A percentile compares a stretch with the other conserved stretches of the same genome.
Conservation (phyloP, 2,888 invertebrate genomes). For the Apamea anceps region DNA sequence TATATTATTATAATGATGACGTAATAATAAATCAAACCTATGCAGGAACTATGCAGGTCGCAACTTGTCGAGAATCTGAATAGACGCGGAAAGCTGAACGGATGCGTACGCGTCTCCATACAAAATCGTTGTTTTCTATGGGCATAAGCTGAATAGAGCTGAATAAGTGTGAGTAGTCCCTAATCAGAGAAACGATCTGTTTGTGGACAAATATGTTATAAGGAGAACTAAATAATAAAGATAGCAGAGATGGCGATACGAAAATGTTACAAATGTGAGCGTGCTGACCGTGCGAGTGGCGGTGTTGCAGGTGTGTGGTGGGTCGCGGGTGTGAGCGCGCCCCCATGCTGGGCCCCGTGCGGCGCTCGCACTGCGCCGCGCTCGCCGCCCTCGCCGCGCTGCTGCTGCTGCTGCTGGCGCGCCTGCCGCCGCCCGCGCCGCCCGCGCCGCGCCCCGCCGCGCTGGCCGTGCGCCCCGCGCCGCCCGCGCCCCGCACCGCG, state of each 20-base stretch:
- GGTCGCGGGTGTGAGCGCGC: constrained; percentile 64
- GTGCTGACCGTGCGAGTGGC: not conserved
- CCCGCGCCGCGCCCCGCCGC: constrained; percentile 44
- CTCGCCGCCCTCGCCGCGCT: constrained; percentile 78
- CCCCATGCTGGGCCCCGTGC: constrained; percentile 77
- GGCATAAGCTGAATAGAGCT: too few species aligned
- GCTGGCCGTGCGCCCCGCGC: constrained; percentile 66
- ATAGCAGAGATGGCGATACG: not conserved
- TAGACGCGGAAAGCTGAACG: too few species aligned
- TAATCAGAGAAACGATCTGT: not conserved
- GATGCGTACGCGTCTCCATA: too few species aligned
- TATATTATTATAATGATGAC: too few species aligned
- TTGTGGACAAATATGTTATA: not conserved
- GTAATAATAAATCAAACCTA: too few species aligned
- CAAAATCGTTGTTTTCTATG: too few species aligned
- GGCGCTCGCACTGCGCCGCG: constrained; percentile 80
- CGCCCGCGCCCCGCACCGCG: constrained; percentile 58
- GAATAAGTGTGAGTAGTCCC: too few species aligned
- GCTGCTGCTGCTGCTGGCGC: constrained; percentile 83
- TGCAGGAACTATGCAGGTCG: too few species aligned
- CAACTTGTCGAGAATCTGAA: too few species aligned
- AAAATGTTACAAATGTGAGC: not conserved
- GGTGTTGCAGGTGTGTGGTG: constrained; percentile 58
- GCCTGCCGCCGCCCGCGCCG: constrained; percentile 72
- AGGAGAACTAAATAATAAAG: too few species aligned